Evolutionary conservation across 2,888 invertebrate species (phyloP), one percentile per base, ranked within the genome.

Genomic region (Myopa testacea): DNA sequence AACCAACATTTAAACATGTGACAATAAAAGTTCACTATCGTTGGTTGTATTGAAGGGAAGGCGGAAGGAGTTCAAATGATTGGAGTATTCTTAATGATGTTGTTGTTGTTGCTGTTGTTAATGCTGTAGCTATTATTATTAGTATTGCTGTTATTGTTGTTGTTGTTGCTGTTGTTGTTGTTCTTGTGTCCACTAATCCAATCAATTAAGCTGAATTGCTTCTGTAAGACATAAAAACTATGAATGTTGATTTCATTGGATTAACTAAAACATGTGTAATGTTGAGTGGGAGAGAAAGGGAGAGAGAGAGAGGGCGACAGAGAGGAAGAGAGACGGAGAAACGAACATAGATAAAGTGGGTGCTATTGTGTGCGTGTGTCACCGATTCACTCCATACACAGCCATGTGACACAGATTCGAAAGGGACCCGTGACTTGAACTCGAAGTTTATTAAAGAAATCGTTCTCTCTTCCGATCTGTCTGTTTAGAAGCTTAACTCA

Each of bases 201-300:
- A 81, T 81, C 80, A 80, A 80, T 81, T 81, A 80, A 80, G 80
- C 80, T 78, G 80, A 80, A 80, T 79, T 81, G 80, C 78, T 79
- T 80, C 69, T 69, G 60, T 58, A 45, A 45, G 75, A 68, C 75
- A 68, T 69, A 75, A 69, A 69, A 75, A 75, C 75, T 75, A 60
- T 70, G 55, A 68, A 69, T 69, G 75, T 68, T 69, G 75, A 69
- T 60, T 75, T 75, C 69, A 63, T 65, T 37, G 65, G 26, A 4
- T 26, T 65, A 37, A 37, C 26, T 34, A 14, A 65, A 65, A 65
- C 65, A 65, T 34, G 65, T 38, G 65, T 65, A 37, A 45, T 38
- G 65, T 38, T 14, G 34, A 16, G 62, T 38, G 34, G 34, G 12
- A 10, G 38, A 1, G 45, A 45, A 3, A 45, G 45, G 4, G 45